These are phyloP conservation scores for Galaxias olidus DNA, from an alignment of 2,797 vertebrate species.

Conservation along the genomic window DNA sequence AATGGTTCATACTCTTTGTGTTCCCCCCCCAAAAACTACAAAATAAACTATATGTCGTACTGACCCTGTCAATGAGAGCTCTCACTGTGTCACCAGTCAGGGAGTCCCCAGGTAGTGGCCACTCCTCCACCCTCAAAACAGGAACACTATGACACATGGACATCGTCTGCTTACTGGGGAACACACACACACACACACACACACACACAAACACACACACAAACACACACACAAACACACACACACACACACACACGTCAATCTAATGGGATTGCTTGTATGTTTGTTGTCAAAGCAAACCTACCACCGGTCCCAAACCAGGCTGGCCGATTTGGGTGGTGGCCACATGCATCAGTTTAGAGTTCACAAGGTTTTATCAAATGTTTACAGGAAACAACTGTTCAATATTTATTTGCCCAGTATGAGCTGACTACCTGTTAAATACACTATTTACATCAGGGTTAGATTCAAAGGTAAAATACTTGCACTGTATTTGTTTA, in stretches of 20 bases:
- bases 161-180: conserved; percentile 75
- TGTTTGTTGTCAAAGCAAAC: background rate
- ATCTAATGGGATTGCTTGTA: background rate
- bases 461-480: no score
- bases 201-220: conserved; percentile 17
- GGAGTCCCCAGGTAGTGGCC: conserved; percentile 83
- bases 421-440: no score
- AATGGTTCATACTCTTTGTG: no score
- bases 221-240: conserved; percentile 2
- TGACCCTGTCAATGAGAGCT: conserved; percentile 90
- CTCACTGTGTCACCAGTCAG: conserved; percentile 84
- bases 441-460: no score
- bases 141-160: conserved; percentile 82
- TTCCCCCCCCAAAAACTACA: no score
- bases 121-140: conserved; percentile 90
- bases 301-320: no score
- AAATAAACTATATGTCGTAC: conserved; percentile 18
- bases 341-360: conserved; percentile 14
- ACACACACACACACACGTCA: background rate
- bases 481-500: no score
- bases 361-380: conserved; percentile 14
- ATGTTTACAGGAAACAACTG: no score
- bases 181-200: conserved; percentile 20
- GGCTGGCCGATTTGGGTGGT: no score
- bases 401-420: no score